Evolutionary conservation across 2,888 invertebrate genomes (phyloP).

Genomic region (Cantharis lateralis): DNA sequence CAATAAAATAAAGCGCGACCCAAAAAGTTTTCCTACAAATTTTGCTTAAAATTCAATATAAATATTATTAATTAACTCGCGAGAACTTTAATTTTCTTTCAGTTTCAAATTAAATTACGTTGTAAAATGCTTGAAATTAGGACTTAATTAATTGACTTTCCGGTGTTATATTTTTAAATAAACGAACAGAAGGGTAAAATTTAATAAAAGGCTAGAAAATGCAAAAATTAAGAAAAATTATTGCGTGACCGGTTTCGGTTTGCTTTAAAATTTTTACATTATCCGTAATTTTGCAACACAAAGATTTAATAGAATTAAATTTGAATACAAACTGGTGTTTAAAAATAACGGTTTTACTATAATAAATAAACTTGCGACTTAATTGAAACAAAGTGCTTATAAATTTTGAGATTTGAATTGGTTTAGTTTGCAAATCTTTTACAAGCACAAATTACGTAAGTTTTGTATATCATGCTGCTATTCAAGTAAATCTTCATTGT

Average conservation of each 20-base stretch:
- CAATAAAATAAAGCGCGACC: neutral
- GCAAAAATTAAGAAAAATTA: neutral
- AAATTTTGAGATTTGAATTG: neutral
- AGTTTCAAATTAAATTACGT: neutral
- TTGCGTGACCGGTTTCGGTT: too few relatives aligned
- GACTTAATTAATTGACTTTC: neutral
- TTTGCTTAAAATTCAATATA: neutral
- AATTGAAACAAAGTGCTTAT: neutral
- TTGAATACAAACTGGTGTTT: neutral
- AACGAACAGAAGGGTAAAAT: neutral
- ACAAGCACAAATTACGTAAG: neutral
- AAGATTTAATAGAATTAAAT: neutral
- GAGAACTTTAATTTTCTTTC: neutral
- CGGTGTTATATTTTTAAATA: neutral
- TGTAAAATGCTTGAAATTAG: neutral
- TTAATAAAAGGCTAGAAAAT: neutral
- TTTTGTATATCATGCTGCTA: neutral
- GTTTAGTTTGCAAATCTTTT: neutral
- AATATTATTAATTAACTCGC: neutral
- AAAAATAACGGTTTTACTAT: neutral
- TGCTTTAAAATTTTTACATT: too few relatives aligned
- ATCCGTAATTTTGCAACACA: neutral
- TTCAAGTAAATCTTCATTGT: neutral
- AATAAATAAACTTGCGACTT: neutral
- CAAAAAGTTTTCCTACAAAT: neutral